These are phyloP conservation scores for Bursaphelenchus okinawaensis DNA, from an alignment of 2,888 invertebrate genomes.

Conservation along the genomic window DNA sequence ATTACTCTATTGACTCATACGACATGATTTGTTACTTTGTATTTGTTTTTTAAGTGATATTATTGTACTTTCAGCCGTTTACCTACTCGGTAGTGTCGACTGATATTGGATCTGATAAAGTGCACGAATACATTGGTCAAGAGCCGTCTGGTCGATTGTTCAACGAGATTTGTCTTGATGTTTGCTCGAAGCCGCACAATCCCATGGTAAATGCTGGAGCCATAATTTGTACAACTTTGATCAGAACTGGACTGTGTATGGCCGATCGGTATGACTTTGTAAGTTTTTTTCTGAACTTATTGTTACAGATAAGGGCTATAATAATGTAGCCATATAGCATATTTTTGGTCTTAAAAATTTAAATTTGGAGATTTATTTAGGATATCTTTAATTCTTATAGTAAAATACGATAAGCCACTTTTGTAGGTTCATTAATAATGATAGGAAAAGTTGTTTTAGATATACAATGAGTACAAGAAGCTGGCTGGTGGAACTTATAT, in stretches of 20 bases:
- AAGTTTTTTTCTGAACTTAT: neutral
- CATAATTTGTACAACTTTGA: conserved; percentile 78
- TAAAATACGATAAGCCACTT: too few species aligned
- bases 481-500: conserved; percentile 78
- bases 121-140: conserved; percentile 87
- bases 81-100: conserved; percentile 82
- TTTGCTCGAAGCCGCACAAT: conserved; percentile 71
- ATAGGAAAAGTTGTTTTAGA: too few species aligned
- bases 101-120: conserved; percentile 77
- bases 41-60: neutral
- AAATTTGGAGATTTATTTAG: too few species aligned
- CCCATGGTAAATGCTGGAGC: conserved; percentile 98
- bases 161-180: conserved; percentile 70
- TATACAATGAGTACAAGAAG: conserved; percentile 57
- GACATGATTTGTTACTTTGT: too few species aligned
- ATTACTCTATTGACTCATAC: too few species aligned
- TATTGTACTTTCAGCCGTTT: neutral
- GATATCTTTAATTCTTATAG: too few species aligned
- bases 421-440: too few species aligned
- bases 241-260: conserved; percentile 57
- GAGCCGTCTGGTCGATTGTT: conserved; percentile 93
- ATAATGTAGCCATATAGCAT: too few species aligned
- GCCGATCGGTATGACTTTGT: conserved; percentile 61
- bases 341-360: too few species aligned
- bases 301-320: too few species aligned